A percentile compares a stretch with the other conserved stretches of the same genome.
Evolutionary conservation across 2,797 vertebrate genomes (phyloP).

Genomic region (Liparis tanakae): DNA sequence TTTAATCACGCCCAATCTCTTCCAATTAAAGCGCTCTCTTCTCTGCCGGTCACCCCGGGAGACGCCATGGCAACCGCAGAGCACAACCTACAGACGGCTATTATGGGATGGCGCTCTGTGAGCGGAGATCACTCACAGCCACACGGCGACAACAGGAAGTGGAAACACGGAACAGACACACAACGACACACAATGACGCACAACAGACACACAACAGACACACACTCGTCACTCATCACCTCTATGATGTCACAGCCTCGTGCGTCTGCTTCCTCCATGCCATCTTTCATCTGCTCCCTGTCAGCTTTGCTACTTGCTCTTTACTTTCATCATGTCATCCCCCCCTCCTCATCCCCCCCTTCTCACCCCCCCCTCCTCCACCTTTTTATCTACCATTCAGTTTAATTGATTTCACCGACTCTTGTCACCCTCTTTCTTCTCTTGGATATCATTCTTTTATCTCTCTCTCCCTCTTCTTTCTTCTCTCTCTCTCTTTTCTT

Average conservation of each 20-base stretch:
- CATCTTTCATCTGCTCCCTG: constrained; percentile 23
- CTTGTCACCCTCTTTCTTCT: constrained; percentile 25
- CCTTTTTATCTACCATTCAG: constrained; percentile 9
- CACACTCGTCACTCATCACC: no score
- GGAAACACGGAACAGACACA: no score
- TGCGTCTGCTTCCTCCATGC: not conserved
- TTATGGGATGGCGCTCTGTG: constrained; percentile 51
- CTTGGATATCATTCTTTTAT: constrained; percentile 43
- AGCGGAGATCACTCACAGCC: constrained; percentile 42
- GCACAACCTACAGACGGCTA: constrained; percentile 75
- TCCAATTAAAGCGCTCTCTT: constrained; percentile 86
- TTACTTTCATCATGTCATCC: constrained; percentile 44
- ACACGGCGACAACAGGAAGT: not conserved
- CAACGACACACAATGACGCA: no score
- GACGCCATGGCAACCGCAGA: constrained; percentile 92
- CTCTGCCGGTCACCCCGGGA: constrained; percentile 86
- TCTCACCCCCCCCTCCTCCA: no score
- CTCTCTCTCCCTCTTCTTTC: constrained; percentile 11
- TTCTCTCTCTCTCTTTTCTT: constrained; percentile 15
- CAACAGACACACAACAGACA: no score
- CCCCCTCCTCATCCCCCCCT: no score
- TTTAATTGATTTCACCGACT: constrained; percentile 22
- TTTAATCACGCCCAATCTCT: constrained; percentile 74
- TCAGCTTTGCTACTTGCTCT: constrained; percentile 27
- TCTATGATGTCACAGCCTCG: no score